phyloP scores from a whole-genome alignment of 2,113 vertebrate species.

The Hyperopisus bebe region DNA sequence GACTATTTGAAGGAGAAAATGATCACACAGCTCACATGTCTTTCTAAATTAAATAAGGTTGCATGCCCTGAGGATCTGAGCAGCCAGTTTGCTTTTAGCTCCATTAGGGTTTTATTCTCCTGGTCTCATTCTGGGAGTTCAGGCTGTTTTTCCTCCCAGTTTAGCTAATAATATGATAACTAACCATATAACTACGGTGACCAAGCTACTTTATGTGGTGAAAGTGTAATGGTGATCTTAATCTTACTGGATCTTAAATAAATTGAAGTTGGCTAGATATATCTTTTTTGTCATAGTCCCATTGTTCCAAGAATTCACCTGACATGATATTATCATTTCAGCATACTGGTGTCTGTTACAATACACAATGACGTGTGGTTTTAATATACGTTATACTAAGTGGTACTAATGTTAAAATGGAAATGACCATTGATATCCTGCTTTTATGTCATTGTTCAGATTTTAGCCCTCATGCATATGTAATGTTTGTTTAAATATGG shows the following conservation, averaged over 20 bases:
- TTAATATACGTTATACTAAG: background rate
- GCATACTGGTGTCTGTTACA: background rate
- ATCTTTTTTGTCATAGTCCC: background rate
- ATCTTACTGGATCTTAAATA: background rate
- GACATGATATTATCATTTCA: background rate
- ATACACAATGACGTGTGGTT: background rate
- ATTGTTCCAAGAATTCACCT: background rate
- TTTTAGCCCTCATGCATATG: background rate
- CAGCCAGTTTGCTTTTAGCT: background rate
- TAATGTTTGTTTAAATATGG: background rate
- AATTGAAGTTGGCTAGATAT: background rate
- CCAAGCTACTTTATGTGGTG: background rate
- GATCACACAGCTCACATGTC: background rate
- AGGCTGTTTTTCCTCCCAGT: background rate
- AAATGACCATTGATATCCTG: background rate
- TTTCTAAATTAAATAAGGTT: background rate
- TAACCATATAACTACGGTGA: background rate
- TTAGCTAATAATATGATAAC: background rate
- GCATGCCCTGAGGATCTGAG: background rate
- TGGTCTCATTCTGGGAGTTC: background rate
- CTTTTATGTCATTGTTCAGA: background rate
- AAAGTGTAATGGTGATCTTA: background rate
- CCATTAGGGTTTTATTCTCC: background rate
- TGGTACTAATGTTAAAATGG: background rate
- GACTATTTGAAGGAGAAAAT: background rate